Evolutionary conservation across 2,113 vertebrate species (phyloP).

Genomic region (Oreochromis spilurus): DNA sequence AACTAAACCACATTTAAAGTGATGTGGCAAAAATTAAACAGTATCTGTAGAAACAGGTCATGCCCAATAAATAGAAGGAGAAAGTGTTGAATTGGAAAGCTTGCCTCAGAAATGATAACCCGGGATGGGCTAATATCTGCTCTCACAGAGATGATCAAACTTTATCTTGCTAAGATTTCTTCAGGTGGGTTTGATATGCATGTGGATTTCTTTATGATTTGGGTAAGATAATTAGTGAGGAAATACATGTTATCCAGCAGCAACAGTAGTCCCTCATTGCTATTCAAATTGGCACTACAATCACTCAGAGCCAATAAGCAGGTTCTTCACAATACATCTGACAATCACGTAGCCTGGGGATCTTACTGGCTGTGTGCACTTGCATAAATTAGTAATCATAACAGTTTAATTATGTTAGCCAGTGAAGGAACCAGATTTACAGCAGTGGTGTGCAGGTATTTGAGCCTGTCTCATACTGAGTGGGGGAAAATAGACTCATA

Average conservation of each 20-base stretch:
- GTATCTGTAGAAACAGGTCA: background rate
- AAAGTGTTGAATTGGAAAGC: background rate
- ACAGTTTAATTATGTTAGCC: slow-evolving; percentile 2
- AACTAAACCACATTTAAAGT: background rate
- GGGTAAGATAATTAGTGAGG: background rate
- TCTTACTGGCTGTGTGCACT: background rate
- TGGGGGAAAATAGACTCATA: background rate
- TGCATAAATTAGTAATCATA: slow-evolving; percentile 27
- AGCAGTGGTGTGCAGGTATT: background rate
- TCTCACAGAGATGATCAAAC: background rate
- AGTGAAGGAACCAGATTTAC: background rate
- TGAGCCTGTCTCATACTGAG: background rate
- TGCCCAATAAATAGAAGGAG: background rate
- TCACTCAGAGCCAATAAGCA: background rate
- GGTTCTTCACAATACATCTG: background rate
- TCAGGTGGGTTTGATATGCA: background rate
- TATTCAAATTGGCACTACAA: background rate
- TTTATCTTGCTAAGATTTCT: background rate
- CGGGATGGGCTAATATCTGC: background rate
- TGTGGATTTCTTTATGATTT: background rate
- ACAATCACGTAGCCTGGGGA: background rate
- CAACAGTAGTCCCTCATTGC: background rate
- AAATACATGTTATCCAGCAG: background rate
- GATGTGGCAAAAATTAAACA: background rate
- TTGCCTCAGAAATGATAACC: background rate